Evolutionary conservation across 2,797 vertebrate genomes (phyloP), one percentile per base, ranked within the genome.

Genomic region (Emydoidea blandingii): DNA sequence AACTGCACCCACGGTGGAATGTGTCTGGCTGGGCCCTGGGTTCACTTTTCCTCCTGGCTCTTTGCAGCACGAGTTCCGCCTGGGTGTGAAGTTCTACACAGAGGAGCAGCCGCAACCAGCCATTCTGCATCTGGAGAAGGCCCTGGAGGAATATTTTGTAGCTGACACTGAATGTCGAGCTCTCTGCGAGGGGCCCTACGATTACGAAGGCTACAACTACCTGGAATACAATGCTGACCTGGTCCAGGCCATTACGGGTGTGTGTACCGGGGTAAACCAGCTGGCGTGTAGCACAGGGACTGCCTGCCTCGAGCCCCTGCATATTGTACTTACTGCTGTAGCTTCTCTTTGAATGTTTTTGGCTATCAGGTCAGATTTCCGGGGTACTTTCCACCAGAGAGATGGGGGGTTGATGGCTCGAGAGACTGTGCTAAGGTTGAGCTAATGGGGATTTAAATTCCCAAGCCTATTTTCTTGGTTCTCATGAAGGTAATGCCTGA

Each of bases 181-280:
- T 0, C 98, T 99, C 81, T 99, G 99, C 0, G 99, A 99, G 93
- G 99, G 99, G 1, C 97, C 98, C 0, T 99, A 99, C 0, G 98
- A 99, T 97, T 99, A 99, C 0, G 99, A 99, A 2, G 99, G 99
- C 16, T 99, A 99, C 98, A 99, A 99, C 98, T 99, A 99, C 98
- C 98, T 99, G 97, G 99, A 99, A 56, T 99, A 99, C 98, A 99
- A 97, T 0, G 99, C 99, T 0, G 99, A 99, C 97, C 99, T 99
- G 62, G 99, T 99, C 97, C 99, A 99, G 96, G 98, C 99, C 81
- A 98, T 99, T 94, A 98, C 99, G 91, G 99, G 99, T 99, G 94
- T 81, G 96, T 65, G 10, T 50, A 1, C 0, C 47, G 0, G 0
- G 0, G 0, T 27, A 6, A 5, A 14, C 31, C 5, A 49, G 5